Base-by-base conservation (phyloP, 2,888 invertebrate genomes). In the Apamea anceps region DNA sequence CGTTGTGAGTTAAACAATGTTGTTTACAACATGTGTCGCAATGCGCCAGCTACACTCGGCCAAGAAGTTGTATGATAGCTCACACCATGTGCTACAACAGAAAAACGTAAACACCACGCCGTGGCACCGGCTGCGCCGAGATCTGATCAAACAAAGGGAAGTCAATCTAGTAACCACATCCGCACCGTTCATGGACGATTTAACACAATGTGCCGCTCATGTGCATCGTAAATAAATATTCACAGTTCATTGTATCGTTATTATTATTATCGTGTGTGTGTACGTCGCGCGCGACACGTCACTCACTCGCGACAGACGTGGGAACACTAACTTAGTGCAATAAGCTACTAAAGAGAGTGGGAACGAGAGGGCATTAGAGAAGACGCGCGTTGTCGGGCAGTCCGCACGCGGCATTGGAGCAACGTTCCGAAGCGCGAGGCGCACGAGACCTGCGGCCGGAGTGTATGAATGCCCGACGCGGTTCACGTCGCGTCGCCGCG, bases 261-360 rank as follows among this genome's bases (percentile, higher is more conserved):
- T 89, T 88, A 87, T 92, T 91, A 87, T 92, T 91, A 92, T 86
- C 83, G 86, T 74, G 85, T 83, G 86, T 57, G 84, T 84, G 74
- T 83, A 85, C 87, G 85, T 77, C 86, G 89, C 92, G 92, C 93
- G 92, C 93, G 91, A 92, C 93, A 91, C 95, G 95, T 93, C 93
- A 91, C 89, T 88, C 95, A 88, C 93, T 91, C 94, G 90, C 95
- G 94, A 89, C 93, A 86, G 92, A 88, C 92, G 94, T 93, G 86
- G 92, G 88, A 93, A 90, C 90, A 96, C 96, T 96, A 95, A 95
- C 91, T 95, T 94, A 93, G 93, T 91, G 89, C 90, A 93, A 92
- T 93, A 93, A 88, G 85, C 91, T 92, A 94, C 66, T 72, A 92
- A 93, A 91, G 92, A 93, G 93, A 93, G 94, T 87, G 95, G 93